Evolutionary conservation across 2,888 invertebrate genomes (phyloP).

Genomic region (Lasioglossum lativentre): DNA sequence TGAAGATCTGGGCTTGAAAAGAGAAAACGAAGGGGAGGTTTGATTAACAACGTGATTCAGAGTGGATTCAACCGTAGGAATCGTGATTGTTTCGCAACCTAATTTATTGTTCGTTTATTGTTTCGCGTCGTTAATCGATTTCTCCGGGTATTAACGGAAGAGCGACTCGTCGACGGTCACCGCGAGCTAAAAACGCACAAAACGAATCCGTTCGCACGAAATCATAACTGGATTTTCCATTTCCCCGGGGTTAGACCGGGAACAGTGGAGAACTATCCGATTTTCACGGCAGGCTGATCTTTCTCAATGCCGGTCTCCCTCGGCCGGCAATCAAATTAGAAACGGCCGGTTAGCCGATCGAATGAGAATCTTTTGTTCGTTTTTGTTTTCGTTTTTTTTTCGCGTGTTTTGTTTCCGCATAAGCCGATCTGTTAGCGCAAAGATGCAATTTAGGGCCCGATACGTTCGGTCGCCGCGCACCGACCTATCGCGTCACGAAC

Average conservation of each 20-base stretch:
- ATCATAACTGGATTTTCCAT: slow-evolving; percentile 73
- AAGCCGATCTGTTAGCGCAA: slow-evolving; percentile 34
- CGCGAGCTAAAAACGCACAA: slow-evolving; percentile 53
- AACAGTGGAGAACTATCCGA: slow-evolving; percentile 58
- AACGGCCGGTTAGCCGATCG: slow-evolving; percentile 67
- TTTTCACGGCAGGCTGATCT: slow-evolving; percentile 75
- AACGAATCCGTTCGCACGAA: slow-evolving; percentile 56
- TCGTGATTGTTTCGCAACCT: slow-evolving; percentile 28
- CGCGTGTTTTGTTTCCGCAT: slow-evolving; percentile 61
- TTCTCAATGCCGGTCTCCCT: slow-evolving; percentile 72
- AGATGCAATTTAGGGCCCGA: slow-evolving; percentile 40
- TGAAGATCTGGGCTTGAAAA: neutral
- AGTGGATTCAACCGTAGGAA: slow-evolving; percentile 5
- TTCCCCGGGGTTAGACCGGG: slow-evolving; percentile 59
- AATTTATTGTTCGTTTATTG: slow-evolving; percentile 47
- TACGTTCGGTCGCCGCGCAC: slow-evolving; percentile 36
- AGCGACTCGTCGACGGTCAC: slow-evolving; percentile 52
- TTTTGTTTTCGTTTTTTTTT: slow-evolving; percentile 35
- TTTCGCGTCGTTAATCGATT: slow-evolving; percentile 48
- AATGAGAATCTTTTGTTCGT: slow-evolving; percentile 73
- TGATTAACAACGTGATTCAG: neutral
- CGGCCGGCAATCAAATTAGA: slow-evolving; percentile 72
- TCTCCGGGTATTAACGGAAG: slow-evolving; percentile 41
- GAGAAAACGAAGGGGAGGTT: neutral
- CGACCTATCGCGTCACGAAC: slow-evolving; percentile 3